Evolutionary conservation across 2,113 vertebrate species (phyloP).

Genomic region (Danio rerio): GRCz12tu NC_133195.1:24947001-24947500

Average conservation of each 20-base stretch:
- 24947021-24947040: neutral
- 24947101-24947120: constrained; percentile 22
- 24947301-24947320: constrained; percentile 53
- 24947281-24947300: constrained; percentile 45
- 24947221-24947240: constrained; percentile 34
- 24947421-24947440: neutral
- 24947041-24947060: constrained; percentile 11
- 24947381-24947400: neutral
- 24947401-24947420: neutral
- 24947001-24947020: constrained; percentile 33
- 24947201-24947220: constrained; percentile 46
- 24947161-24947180: neutral
- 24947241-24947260: constrained; percentile 49
- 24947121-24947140: neutral
- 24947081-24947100: neutral
- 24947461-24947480: neutral
- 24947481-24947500: neutral
- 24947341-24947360: constrained; percentile 9
- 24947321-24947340: constrained; percentile 11
- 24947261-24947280: constrained; percentile 58
- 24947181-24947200: constrained; percentile 30
- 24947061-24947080: constrained; percentile 32
- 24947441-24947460: neutral
- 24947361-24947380: constrained; percentile 14
- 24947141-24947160: neutral